These are phyloP conservation scores for Acipenser oxyrinchus DNA, from an alignment of 2,797 vertebrate species.

Conservation along the genomic window DNA sequence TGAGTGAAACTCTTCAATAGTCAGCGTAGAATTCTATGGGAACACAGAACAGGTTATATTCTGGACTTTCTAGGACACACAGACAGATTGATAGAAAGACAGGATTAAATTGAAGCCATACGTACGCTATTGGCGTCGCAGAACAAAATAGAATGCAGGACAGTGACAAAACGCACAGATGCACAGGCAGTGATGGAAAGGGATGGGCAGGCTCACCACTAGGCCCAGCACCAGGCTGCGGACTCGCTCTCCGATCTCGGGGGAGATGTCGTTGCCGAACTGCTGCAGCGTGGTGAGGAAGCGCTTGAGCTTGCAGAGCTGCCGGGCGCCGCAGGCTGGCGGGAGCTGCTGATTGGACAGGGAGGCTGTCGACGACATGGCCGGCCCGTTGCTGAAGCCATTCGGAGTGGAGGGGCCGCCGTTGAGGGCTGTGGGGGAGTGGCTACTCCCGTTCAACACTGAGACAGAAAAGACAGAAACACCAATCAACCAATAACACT, in stretches of 20 bases:
- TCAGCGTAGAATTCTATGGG: slow-evolving; percentile 87
- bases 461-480: slow-evolving; percentile 17
- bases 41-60: slow-evolving; percentile 1
- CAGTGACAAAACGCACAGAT: too few relatives aligned
- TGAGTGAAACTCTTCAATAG: slow-evolving; percentile 92
- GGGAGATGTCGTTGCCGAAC: slow-evolving; percentile 93
- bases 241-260: slow-evolving; percentile 90
- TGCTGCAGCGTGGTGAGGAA: slow-evolving; percentile 95
- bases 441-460: slow-evolving; percentile 94
- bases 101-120: too few relatives aligned
- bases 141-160: too few relatives aligned
- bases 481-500: too few relatives aligned
- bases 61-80: background rate
- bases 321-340: slow-evolving; percentile 81
- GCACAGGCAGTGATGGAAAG: background rate
- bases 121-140: too few relatives aligned
- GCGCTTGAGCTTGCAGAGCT: slow-evolving; percentile 94
- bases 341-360: slow-evolving; percentile 90
- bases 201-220: slow-evolving; percentile 64
- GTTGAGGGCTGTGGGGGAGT: slow-evolving; percentile 81
- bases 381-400: slow-evolving; percentile 87
- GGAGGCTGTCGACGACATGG: slow-evolving; percentile 82
- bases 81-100: too few relatives aligned
- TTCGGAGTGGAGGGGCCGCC: slow-evolving; percentile 84
- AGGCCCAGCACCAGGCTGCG: slow-evolving; percentile 91